A percentile compares a stretch with the other conserved stretches of the same genome.
These are phyloP conservation scores for Nothoprocta perdicaria DNA, from an alignment of 2,113 vertebrate genomes.

Conservation along the genomic window DNA sequence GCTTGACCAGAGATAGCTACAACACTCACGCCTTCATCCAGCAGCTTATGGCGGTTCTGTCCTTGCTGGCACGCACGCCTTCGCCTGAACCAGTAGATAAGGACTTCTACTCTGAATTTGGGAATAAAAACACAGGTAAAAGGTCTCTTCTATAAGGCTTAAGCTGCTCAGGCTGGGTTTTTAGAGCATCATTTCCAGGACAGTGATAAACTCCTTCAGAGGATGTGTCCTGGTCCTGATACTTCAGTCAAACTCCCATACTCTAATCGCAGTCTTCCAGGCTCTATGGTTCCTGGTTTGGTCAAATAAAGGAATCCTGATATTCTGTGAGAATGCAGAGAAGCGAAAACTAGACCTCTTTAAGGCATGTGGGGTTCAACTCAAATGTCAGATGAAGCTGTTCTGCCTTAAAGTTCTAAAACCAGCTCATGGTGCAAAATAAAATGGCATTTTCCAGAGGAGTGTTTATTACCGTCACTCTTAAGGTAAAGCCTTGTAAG, in stretches of 20 bases:
- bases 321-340: background rate
- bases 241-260: background rate
- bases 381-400: background rate
- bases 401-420: background rate
- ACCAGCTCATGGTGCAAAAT: background rate
- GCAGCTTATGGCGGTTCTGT: slow-evolving; percentile 93
- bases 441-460: background rate
- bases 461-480: background rate
- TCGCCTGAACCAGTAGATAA: slow-evolving; percentile 92
- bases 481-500: background rate
- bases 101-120: slow-evolving; percentile 97
- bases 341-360: background rate
- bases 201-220: background rate
- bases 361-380: background rate
- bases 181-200: background rate
- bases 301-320: background rate
- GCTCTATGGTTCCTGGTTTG: background rate
- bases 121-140: slow-evolving; percentile 88
- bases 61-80: slow-evolving; percentile 87
- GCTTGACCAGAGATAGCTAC: slow-evolving; percentile 93
- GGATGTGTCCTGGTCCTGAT: background rate
- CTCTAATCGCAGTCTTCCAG: background rate
- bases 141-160: background rate
- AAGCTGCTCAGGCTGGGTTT: background rate
- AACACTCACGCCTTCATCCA: slow-evolving; percentile 92